These are phyloP conservation scores for Lucifuga dentata DNA, from an alignment of 2,113 vertebrate genomes.

Conservation along the genomic window DNA sequence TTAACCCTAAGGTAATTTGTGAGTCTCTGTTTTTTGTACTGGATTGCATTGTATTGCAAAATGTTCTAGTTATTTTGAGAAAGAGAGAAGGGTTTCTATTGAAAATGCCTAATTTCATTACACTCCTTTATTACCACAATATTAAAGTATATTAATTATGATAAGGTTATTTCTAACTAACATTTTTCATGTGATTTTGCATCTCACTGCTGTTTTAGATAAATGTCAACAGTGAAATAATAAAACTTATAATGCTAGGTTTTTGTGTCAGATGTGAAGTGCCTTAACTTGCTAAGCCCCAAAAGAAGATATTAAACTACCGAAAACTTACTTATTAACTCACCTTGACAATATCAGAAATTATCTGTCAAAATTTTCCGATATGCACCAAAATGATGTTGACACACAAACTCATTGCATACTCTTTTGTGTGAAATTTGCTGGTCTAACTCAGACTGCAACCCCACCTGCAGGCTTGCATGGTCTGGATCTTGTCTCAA, in stretches of 20 bases:
- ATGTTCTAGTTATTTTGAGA: conserved; percentile 33
- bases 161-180: conserved; percentile 30
- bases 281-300: neutral
- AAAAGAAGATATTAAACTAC: neutral
- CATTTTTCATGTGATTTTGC: conserved; percentile 32
- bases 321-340: neutral
- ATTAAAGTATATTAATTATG: conserved; percentile 11
- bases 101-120: neutral
- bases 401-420: too few relatives aligned
- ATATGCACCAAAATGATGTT: too few relatives aligned
- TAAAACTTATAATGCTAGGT: conserved; percentile 20
- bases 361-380: too few relatives aligned
- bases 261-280: conserved; percentile 1
- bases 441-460: too few relatives aligned
- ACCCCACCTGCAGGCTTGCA: too few relatives aligned
- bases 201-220: conserved; percentile 36
- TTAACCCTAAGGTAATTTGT: neutral
- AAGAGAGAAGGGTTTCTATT: conserved; percentile 2
- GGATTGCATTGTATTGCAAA: conserved; percentile 38
- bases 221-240: too few relatives aligned
- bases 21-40: conserved; percentile 5
- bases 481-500: too few relatives aligned
- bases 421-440: too few relatives aligned
- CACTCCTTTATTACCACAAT: conserved; percentile 3
- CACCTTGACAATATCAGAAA: too few relatives aligned